Conservation (phyloP, 2,797 vertebrate genomes). For the Agapornis canus region DNA sequence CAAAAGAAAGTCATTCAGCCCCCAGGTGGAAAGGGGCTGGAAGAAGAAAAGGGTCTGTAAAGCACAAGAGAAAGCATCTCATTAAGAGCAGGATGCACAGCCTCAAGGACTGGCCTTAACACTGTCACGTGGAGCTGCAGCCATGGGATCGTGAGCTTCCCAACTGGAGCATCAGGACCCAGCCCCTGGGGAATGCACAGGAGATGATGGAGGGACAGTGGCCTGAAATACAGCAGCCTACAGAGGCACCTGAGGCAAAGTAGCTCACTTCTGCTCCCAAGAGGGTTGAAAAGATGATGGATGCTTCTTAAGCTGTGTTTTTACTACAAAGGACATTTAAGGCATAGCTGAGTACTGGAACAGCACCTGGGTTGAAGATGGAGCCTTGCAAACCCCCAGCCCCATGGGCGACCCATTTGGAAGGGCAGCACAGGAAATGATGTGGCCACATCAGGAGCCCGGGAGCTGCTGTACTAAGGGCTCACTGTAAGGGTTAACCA, state of each 20-base stretch:
- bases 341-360: neutral
- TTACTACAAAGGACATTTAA: neutral
- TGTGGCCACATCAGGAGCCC: neutral
- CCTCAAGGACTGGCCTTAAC: neutral
- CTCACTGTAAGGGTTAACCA: neutral
- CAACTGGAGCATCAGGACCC: neutral
- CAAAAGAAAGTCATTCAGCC: neutral
- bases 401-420: too few relatives aligned
- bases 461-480: neutral
- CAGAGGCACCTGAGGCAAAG: neutral
- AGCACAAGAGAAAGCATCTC: neutral
- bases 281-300: neutral
- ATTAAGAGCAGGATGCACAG: neutral
- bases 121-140: neutral
- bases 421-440: neutral
- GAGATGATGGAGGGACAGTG: neutral
- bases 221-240: neutral
- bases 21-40: neutral
- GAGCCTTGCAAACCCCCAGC: neutral
- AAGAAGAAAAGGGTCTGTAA: neutral
- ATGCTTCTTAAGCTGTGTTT: neutral
- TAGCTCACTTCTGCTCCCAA: neutral
- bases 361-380: neutral
- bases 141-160: accelerated
- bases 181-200: neutral